phyloP scores from a whole-genome alignment of 2,113 vertebrate species.

The Halichoerus grypus region DNA sequence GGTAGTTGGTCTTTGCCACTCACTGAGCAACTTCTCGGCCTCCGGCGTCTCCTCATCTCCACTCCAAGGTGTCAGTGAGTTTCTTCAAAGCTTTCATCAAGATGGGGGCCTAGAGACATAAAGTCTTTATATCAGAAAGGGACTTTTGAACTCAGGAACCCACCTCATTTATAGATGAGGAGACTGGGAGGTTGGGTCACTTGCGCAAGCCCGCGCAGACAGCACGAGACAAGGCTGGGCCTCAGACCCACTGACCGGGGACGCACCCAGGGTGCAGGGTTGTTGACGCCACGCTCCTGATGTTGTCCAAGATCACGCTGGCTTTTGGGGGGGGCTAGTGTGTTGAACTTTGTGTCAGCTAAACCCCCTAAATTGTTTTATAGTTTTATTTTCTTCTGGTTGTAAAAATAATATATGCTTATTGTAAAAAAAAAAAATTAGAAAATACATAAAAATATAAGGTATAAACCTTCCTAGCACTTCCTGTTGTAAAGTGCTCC shows the following conservation, averaged over 20 bases:
- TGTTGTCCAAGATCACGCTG: too few species aligned
- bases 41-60: accelerated
- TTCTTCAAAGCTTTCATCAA: neutral
- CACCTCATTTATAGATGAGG: neutral
- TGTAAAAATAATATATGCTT: neutral
- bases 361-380: neutral
- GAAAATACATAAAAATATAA: neutral
- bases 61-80: neutral
- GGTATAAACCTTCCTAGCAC: neutral
- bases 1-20: accelerated
- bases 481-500: neutral
- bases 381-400: neutral
- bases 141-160: neutral
- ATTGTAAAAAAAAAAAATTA: neutral
- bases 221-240: neutral
- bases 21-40: neutral
- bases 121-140: neutral
- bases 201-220: neutral
- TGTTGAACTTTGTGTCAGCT: neutral
- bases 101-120: neutral
- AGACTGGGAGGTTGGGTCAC: neutral
- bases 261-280: accelerated
- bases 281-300: neutral
- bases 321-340: neutral
- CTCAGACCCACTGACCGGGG: neutral